Conservation (phyloP, 1,140 invertebrate species). For the Condylostylus longicornis region DNA sequence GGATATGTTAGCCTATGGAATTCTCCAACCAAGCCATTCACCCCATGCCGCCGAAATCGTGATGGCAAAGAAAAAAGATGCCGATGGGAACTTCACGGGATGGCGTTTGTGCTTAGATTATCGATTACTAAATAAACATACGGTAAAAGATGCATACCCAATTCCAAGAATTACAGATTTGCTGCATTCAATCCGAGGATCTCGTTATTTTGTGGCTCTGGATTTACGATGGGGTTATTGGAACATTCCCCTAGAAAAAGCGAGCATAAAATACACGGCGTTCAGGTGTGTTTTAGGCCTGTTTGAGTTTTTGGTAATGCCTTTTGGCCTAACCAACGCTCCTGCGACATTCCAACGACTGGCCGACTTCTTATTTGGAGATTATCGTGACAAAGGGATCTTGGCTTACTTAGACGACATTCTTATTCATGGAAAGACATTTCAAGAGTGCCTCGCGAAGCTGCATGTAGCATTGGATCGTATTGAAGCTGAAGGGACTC, state of each 20-base stretch:
- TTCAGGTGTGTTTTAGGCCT: constrained; percentile 30
- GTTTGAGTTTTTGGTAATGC: constrained; percentile 26
- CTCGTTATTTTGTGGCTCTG: constrained; percentile 9
- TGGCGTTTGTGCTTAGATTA: no score
- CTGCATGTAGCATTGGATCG: constrained; percentile 21
- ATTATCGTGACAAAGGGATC: neutral
- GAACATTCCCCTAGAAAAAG: constrained; percentile 20
- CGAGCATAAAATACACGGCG: constrained; percentile 27
- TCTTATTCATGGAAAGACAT: constrained; percentile 9
- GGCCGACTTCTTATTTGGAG: constrained; percentile 2
- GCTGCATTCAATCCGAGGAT: neutral
- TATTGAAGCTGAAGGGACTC: constrained; percentile 23
- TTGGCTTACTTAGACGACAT: constrained; percentile 14
- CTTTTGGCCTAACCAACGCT: constrained; percentile 5
- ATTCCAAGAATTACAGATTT: constrained; percentile 5
- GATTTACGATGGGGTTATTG: constrained; percentile 22
- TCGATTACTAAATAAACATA: no score
- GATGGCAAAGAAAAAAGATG: no score
- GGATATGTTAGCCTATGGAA: no score
- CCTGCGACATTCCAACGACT: neutral
- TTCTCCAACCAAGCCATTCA: no score
- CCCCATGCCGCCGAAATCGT: no score
- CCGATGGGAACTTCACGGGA: no score
- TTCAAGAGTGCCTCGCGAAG: constrained; percentile 10
- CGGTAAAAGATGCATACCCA: constrained; percentile 6